phyloP scores from a whole-genome alignment of 2,888 invertebrate species.

The Melinopterus prodromus region DNA sequence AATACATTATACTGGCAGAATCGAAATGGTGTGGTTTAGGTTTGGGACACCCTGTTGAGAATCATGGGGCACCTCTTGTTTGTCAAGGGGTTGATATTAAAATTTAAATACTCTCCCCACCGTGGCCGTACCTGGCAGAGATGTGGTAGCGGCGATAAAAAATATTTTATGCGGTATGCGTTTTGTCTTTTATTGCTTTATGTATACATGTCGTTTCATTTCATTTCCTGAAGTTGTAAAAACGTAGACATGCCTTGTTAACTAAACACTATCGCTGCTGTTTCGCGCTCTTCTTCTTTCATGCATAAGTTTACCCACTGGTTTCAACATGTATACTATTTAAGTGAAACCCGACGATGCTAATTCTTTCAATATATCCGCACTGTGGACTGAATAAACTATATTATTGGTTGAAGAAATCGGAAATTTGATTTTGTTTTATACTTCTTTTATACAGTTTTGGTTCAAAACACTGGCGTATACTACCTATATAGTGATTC shows the following conservation, averaged over 20 bases:
- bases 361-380: background rate
- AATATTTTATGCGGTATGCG: slow-evolving; percentile 55
- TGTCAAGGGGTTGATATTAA: slow-evolving; percentile 11
- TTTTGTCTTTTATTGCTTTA: slow-evolving; percentile 56
- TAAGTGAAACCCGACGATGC: background rate
- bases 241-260: slow-evolving; percentile 52
- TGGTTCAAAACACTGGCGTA: too few relatives aligned
- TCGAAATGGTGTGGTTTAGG: too few relatives aligned
- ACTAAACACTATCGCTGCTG: slow-evolving; percentile 42
- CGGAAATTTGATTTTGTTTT: background rate
- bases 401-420: background rate
- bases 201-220: slow-evolving; percentile 53
- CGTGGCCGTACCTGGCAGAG: slow-evolving; percentile 49
- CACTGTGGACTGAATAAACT: background rate
- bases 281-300: background rate
- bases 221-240: slow-evolving; percentile 56
- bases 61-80: too few relatives aligned
- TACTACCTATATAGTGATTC: too few relatives aligned
- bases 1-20: too few relatives aligned
- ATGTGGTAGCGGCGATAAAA: slow-evolving; percentile 53
- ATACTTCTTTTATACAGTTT: too few relatives aligned
- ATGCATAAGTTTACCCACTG: background rate
- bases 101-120: slow-evolving; percentile 24
- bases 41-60: too few relatives aligned
- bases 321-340: background rate